These are phyloP conservation scores for Gnathonemus longibarbis DNA, from an alignment of 2,113 vertebrate genomes.

Conservation along the genomic window DNA sequence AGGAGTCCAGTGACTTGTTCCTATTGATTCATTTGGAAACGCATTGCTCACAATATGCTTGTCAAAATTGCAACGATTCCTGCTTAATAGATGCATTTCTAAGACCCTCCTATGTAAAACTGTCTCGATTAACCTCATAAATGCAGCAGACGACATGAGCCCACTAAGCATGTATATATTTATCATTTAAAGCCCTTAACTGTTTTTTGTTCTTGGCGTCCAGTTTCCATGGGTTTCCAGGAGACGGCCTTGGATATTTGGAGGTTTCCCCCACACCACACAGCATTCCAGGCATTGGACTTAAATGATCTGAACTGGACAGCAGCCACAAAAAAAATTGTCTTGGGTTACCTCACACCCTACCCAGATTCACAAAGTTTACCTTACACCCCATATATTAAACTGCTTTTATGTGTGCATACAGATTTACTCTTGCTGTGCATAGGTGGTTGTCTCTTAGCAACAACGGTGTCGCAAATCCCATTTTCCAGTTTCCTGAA, in stretches of 20 bases:
- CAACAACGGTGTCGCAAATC: not conserved
- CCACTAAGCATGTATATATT: not conserved
- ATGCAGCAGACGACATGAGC: not conserved
- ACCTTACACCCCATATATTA: not conserved
- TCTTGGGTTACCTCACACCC: not conserved
- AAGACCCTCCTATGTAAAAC: not conserved
- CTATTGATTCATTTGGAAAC: not conserved
- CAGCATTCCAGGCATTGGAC: not conserved
- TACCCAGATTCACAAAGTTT: not conserved
- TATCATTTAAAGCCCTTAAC: not conserved
- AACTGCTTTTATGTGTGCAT: not conserved
- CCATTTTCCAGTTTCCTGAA: not conserved
- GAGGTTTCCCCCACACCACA: not conserved
- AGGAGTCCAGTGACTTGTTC: not conserved
- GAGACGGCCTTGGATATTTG: not conserved
- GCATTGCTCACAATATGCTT: not conserved
- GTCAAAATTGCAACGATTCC: not conserved
- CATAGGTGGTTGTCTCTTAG: not conserved
- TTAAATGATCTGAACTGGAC: not conserved
- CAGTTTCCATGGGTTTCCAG: not conserved
- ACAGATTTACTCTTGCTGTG: not conserved
- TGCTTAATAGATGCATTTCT: not conserved
- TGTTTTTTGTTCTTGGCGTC: not conserved
- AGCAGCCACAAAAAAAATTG: not conserved
- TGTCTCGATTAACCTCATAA: not conserved